Base-by-base conservation (phyloP, 2,797 vertebrate species). In the Diceros bicornis region DNA sequence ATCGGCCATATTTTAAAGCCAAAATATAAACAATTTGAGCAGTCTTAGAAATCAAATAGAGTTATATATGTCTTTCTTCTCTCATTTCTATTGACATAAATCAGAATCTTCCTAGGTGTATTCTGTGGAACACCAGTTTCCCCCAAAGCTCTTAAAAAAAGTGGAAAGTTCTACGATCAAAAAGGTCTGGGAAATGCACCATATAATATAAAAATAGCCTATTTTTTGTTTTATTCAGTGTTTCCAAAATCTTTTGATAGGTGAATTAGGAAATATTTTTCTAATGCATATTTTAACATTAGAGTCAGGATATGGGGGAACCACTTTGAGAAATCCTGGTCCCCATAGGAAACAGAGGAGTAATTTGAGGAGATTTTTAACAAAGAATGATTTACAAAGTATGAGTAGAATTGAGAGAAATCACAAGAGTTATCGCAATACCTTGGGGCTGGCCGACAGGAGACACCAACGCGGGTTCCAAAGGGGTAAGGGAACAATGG, bases 351-450 rank as follows among this genome's bases (percentile, higher is more conserved):
- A 78, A 89, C 41, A 62, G 7, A 57, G 81, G 62, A n/a, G 25
- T 83, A 75, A 87, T 44, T 86, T 68, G 34, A 83, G 25, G 41
- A 82, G 25, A 72, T 41, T 89, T 91, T 91, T 89, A 85, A 71
- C 64, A 62, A 95, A 88, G 57, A 78, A 91, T 75, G 7, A 32
- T 89, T 64, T 84, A 88, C 29, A 79, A 91, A 50, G 27, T 85
- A 7, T 11, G 41, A 23, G 61, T 61, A 62, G 62, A 50, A 72
- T 89, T 71, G 37, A 62, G 79, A 72, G 37, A 75, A 69, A 69
- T 68, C 47, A 41, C 2, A 23, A 75, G 59, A 88, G 74, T 47
- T 9, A 52, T 4, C 27, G 34, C 34, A 41, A 61, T 77, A 21
- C 1, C 1, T 64, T 29, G 61, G 37, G 85, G n/a, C 23, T 37